Conservation (phyloP, 2,797 vertebrate species). For the Semotilus atromaculatus region DNA sequence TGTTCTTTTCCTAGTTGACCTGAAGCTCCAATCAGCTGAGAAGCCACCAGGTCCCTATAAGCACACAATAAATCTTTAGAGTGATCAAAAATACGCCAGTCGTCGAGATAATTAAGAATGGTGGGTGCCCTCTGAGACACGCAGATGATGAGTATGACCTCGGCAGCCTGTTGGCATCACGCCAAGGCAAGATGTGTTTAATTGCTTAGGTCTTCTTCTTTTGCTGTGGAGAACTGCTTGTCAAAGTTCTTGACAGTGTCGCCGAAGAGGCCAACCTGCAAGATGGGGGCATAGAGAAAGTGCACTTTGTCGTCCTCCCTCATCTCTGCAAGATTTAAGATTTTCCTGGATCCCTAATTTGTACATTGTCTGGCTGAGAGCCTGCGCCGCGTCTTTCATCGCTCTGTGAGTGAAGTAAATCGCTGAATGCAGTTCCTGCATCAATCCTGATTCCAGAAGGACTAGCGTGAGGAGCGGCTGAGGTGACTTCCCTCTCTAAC, state of each 20-base stretch:
- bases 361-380: neutral
- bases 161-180: neutral
- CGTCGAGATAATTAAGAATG: neutral
- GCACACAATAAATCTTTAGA: neutral
- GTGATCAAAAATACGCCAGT: neutral
- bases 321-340: neutral
- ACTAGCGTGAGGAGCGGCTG: no score
- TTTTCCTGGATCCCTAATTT: neutral
- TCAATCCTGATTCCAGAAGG: no score
- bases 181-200: neutral
- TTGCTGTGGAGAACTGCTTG: neutral
- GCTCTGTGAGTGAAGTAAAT: neutral
- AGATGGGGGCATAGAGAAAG: neutral
- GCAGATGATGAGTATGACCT: neutral
- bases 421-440: no score
- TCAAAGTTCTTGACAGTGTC: neutral
- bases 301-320: neutral
- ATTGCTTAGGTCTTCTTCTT: neutral
- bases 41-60: neutral
- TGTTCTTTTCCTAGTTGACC: neutral
- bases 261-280: neutral
- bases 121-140: neutral
- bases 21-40: neutral
- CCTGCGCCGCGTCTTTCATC: fast-evolving
- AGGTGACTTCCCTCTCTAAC: no score